Conservation (phyloP, 2,797 vertebrate species). For the Sardinella longiceps region DNA sequence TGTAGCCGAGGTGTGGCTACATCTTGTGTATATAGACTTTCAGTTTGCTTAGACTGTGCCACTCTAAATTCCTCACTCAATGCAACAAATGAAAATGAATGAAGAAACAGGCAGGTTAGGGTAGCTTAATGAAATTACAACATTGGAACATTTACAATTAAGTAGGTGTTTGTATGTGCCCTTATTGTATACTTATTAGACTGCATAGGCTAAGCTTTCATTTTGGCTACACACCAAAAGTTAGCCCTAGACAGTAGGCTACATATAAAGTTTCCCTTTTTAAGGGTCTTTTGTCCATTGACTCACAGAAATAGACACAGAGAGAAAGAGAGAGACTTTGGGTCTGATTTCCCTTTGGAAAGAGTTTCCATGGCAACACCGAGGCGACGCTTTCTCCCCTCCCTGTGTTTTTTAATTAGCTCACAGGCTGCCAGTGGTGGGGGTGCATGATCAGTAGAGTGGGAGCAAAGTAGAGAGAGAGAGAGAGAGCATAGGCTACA, state of each 20-base stretch:
- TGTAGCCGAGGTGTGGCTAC: background rate
- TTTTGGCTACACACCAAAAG: background rate
- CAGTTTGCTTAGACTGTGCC: background rate
- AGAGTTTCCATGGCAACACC: background rate
- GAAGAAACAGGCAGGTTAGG: too few species aligned
- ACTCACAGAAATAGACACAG: background rate
- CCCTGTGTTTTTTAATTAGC: constrained; percentile 21
- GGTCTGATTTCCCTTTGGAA: background rate
- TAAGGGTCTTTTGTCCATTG: background rate
- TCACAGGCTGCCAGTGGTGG: background rate
- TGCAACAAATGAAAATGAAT: too few species aligned
- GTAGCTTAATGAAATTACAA: background rate
- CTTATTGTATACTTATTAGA: background rate
- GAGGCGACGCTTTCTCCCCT: constrained; percentile 9
- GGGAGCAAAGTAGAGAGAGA: background rate
- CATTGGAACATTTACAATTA: background rate
- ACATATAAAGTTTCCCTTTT: background rate
- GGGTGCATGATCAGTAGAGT: background rate
- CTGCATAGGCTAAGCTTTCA: background rate
- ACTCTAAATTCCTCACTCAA: too few species aligned
- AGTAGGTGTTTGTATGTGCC: background rate
- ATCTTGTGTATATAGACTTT: background rate
- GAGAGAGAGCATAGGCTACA: too few species aligned
- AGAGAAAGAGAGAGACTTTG: background rate
- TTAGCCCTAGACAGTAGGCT: too few species aligned